Evolutionary conservation across 2,888 invertebrate genomes (phyloP), one percentile per base, ranked within the genome.

Genomic region (Antitype chi): DNA sequence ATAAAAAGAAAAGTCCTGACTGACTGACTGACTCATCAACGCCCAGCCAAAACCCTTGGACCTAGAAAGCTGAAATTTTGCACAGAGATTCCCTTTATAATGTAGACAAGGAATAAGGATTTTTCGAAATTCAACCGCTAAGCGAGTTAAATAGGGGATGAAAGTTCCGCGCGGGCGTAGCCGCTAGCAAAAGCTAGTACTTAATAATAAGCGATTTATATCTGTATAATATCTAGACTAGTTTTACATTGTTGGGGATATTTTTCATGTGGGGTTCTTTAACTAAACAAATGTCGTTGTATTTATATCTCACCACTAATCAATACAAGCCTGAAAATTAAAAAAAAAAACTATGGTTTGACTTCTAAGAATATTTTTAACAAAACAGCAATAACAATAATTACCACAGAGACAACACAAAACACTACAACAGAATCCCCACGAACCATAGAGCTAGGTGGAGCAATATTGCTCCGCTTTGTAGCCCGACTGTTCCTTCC

Each of bases 401-500:
- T 75, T 74, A 84, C 47, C 55, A 25, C 70, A 69, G 25, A 75
- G 9, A 64, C 25, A 72, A 15, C 52, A 72, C 20, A 67, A 76
- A 78, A 63, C 52, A 78, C 60, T 67, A 84, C 66, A 52, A 68
- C 47, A 69, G 78, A 77, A 73, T 85, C 74, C 69, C 62, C 38
- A 43, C 59, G 70, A 75, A 57, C 77, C 67, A 78, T 80, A 83
- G 69, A 76, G 76, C 74, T 66, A 75, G 70, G 80, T 79, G 72
- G 74, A 77, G 84, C 82, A 88, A 87, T 89, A 89, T 85, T 87
- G 85, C 84, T 78, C 74, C 81, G 86, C 85, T 87, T 89, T 89
- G 88, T 85, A 83, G 64, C 82, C 71, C 81, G 86, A 76, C 87
- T 85, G 87, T 85, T 87, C 87, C 85, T 89, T 87, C 91, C 92